Evolutionary conservation across 2,797 vertebrate genomes (phyloP).

Genomic region (Podargus strigoides): DNA sequence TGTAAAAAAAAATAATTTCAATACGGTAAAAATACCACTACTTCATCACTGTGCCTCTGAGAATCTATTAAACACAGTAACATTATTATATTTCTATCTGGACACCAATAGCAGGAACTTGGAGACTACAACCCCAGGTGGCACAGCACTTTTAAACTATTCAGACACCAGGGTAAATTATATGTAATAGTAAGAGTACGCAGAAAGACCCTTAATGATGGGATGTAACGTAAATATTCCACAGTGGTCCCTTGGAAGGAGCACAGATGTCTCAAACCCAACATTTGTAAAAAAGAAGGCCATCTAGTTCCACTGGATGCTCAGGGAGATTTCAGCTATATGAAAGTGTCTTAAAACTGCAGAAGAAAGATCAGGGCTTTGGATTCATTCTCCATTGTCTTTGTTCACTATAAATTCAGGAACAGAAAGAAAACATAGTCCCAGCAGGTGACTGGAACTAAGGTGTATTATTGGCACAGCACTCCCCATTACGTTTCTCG

Average conservation of each 20-base stretch:
- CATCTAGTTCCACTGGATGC: not conserved
- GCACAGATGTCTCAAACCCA: not conserved
- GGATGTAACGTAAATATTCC: not conserved
- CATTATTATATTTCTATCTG: not conserved
- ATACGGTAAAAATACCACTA: not conserved
- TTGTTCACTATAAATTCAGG: not conserved
- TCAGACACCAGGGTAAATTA: not conserved
- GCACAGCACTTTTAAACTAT: not conserved
- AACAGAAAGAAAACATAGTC: not conserved
- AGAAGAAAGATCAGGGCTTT: not conserved
- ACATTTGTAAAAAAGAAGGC: not conserved
- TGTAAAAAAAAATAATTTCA: not conserved
- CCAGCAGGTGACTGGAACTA: not conserved
- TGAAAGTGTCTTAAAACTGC: not conserved
- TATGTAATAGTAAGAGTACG: not conserved
- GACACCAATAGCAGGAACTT: not conserved
- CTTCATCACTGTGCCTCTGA: not conserved
- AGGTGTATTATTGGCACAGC: not conserved
- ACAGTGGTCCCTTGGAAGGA: not conserved
- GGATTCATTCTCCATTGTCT: not conserved
- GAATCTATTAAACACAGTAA: not conserved
- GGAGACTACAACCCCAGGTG: not conserved
- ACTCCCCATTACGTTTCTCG: not conserved
- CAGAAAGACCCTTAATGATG: not conserved
- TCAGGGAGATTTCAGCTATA: not conserved